phyloP scores from a whole-genome alignment of 2,113 vertebrate species.

The Nothoprocta pentlandii region DNA sequence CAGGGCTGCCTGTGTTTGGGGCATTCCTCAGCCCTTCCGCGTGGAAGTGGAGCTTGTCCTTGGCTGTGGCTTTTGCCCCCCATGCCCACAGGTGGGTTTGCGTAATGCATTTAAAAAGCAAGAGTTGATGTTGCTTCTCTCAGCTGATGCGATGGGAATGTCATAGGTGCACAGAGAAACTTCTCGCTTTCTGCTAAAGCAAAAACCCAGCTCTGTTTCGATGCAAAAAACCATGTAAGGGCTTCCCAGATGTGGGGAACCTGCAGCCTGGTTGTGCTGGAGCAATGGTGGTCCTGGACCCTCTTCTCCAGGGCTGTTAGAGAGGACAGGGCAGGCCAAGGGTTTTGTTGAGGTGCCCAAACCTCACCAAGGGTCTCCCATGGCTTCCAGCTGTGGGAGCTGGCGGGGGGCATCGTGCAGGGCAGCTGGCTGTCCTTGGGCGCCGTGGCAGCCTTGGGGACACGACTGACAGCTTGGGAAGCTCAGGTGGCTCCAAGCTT shows the following conservation, averaged over 20 bases:
- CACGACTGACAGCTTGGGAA: accelerated
- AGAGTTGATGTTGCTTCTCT: background rate
- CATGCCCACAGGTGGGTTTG: background rate
- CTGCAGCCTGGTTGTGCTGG: background rate
- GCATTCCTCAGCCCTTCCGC: background rate
- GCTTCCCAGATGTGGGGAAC: background rate
- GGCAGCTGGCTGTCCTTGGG: background rate
- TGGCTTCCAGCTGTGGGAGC: accelerated
- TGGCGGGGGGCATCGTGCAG: background rate
- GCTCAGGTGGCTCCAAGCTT: background rate
- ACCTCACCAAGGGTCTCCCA: background rate
- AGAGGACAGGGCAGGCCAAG: background rate
- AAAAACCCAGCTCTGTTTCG: background rate
- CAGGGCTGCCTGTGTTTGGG: background rate
- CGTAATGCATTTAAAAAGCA: background rate
- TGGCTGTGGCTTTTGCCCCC: background rate
- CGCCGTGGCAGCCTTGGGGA: background rate
- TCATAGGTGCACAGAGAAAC: background rate
- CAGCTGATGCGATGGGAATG: background rate
- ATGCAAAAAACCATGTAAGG: background rate
- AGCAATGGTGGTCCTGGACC: accelerated
- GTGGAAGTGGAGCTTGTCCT: background rate
- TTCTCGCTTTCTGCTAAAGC: background rate
- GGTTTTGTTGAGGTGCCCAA: background rate
- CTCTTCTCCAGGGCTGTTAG: background rate